Conservation (phyloP, 2,113 vertebrate species). For the Archilochus colubris region DNA sequence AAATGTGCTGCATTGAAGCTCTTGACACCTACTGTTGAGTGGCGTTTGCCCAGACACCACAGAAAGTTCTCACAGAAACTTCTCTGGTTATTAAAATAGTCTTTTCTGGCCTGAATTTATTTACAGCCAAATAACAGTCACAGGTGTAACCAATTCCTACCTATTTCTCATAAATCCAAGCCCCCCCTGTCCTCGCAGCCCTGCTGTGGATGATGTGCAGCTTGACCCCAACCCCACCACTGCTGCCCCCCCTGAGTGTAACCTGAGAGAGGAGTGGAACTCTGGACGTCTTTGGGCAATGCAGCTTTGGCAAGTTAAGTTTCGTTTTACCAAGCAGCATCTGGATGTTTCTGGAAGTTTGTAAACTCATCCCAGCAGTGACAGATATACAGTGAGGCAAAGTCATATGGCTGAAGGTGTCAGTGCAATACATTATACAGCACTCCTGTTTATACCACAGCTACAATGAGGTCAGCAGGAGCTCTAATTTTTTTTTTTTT, state of each 20-base stretch:
- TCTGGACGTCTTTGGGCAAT: not conserved
- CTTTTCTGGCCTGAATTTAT: not conserved
- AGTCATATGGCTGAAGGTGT: not conserved
- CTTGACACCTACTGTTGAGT: too few species aligned
- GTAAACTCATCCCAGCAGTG: not conserved
- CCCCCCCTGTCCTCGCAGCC: too few species aligned
- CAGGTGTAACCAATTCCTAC: not conserved
- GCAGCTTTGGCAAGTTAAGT: not conserved
- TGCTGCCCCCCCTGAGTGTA: too few species aligned
- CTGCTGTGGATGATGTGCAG: too few species aligned
- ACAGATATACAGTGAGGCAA: not conserved
- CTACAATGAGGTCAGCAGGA: not conserved
- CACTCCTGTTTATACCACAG: not conserved
- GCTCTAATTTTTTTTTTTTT: not conserved
- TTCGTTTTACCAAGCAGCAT: not conserved
- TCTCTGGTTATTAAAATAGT: rapidly evolving
- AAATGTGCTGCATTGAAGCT: too few species aligned
- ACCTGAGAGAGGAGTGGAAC: not conserved
- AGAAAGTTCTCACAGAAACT: too few species aligned
- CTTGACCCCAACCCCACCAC: too few species aligned
- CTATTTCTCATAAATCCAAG: too few species aligned
- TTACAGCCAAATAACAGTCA: too few species aligned
- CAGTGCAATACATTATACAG: not conserved
- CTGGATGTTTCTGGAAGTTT: not conserved
- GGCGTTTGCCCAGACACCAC: rapidly evolving